A percentile compares a stretch with the other conserved stretches of the same genome.
Conservation (phyloP, 2,113 vertebrate genomes). For the crab-eating macaque (Macaca fascicularis) region DNA sequence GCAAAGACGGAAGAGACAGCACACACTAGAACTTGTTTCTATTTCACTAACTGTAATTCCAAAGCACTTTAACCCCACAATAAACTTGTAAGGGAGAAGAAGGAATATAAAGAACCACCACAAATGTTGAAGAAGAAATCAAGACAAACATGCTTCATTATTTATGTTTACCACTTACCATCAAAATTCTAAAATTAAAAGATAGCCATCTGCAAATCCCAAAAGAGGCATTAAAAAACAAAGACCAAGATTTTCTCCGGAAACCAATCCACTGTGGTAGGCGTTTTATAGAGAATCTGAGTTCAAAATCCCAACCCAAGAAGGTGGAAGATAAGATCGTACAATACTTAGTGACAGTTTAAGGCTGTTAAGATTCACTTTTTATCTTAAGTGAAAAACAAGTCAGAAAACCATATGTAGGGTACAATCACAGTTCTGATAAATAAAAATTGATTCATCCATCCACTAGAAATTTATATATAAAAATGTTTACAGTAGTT, state of each 20-base stretch:
- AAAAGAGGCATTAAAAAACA: not conserved
- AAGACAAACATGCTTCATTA: not conserved
- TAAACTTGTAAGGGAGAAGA: not conserved
- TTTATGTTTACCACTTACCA: not conserved
- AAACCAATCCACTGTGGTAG: not conserved
- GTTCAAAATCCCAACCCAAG: not conserved
- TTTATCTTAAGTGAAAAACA: not conserved
- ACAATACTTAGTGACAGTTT: not conserved
- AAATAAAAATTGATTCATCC: not conserved
- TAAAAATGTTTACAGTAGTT: not conserved
- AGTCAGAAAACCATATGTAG: not conserved
- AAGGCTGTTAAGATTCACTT: not conserved
- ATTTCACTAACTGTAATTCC: not conserved
- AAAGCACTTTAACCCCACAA: not conserved
- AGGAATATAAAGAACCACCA: not conserved
- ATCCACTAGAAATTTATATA: not conserved
- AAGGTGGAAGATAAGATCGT: not conserved
- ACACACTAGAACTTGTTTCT: not conserved
- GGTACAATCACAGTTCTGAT: not conserved
- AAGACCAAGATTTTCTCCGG: not conserved
- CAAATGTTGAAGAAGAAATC: not conserved
- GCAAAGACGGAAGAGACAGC: constrained; percentile 76
- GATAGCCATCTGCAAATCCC: not conserved
- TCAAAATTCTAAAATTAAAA: not conserved
- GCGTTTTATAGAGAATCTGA: not conserved